Evolutionary conservation across 2,888 invertebrate genomes (phyloP).

Genomic region (Drosophila meridionalis): DNA sequence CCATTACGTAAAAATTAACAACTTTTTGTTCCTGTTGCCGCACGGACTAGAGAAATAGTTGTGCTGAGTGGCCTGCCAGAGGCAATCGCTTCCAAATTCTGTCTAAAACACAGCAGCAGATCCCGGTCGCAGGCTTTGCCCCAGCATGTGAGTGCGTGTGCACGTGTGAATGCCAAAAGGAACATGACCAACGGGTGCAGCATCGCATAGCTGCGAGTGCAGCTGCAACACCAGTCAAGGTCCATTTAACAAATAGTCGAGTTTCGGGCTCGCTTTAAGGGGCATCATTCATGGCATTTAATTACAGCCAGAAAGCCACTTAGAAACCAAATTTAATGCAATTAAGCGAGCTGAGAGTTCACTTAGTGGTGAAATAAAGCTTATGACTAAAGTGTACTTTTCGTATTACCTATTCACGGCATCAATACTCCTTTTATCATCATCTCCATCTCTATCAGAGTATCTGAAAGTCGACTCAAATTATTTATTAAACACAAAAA

Average conservation of each 20-base stretch:
- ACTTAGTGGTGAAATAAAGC: background rate
- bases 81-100: slow-evolving; percentile 62
- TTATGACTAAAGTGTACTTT: background rate
- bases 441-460: background rate
- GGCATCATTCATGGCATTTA: background rate
- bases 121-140: slow-evolving; percentile 12
- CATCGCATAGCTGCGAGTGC: slow-evolving; percentile 19
- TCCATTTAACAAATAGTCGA: slow-evolving; percentile 55
- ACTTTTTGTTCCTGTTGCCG: slow-evolving; percentile 55
- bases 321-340: background rate
- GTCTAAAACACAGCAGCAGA: slow-evolving; percentile 59
- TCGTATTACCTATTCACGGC: background rate
- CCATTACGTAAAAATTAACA: slow-evolving; percentile 80
- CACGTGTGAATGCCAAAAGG: slow-evolving; percentile 25
- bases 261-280: slow-evolving; percentile 19
- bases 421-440: background rate
- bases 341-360: background rate
- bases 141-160: background rate
- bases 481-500: slow-evolving; percentile 2
- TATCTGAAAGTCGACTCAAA: slow-evolving; percentile 1
- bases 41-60: slow-evolving; percentile 63
- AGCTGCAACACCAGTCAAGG: slow-evolving; percentile 41
- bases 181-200: background rate
- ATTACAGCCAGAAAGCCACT: background rate
- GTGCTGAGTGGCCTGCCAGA: slow-evolving; percentile 41